These are phyloP conservation scores for Bubo bubo DNA, from an alignment of 2,113 vertebrate genomes.

Conservation along the genomic window DNA sequence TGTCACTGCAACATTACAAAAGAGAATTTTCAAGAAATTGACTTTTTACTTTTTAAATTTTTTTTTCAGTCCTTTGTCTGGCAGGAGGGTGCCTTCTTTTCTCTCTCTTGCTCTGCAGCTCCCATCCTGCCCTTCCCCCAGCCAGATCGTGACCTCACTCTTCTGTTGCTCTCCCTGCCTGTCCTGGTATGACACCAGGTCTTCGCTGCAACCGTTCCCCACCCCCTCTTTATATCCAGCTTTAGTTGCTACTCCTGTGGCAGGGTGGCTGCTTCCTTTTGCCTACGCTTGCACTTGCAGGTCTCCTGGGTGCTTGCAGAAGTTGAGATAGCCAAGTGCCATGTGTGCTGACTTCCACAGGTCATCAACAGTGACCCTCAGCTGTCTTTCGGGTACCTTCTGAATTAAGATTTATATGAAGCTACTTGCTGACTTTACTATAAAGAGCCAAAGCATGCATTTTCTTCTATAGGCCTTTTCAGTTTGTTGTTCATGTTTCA, in stretches of 20 bases:
- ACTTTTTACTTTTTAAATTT: not conserved
- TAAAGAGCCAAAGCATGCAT: not conserved
- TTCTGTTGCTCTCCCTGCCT: not conserved
- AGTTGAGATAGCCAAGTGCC: not conserved
- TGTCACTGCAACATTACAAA: not conserved
- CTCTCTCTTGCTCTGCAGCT: not conserved
- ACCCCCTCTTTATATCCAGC: not conserved
- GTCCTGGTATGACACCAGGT: conserved; percentile 2
- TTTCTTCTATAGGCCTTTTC: not conserved
- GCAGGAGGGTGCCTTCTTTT: not conserved
- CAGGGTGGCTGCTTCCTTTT: not conserved
- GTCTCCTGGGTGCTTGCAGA: not conserved
- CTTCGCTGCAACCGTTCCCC: not conserved
- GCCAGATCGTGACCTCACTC: not conserved
- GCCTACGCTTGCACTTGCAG: accelerated
- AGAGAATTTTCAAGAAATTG: not conserved
- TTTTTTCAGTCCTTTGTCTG: not conserved
- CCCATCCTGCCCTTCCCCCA: not conserved
- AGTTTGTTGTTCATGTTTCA: not conserved
- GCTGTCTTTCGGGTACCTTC: not conserved
- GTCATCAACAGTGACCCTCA: not conserved
- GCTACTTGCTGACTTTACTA: not conserved
- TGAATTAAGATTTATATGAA: not conserved
- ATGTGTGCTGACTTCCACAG: not conserved
- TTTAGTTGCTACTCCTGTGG: not conserved